Evolutionary conservation across 2,888 invertebrate genomes (phyloP), one percentile per base, ranked within the genome.

Genomic region (Coleophora flavipennella): DNA sequence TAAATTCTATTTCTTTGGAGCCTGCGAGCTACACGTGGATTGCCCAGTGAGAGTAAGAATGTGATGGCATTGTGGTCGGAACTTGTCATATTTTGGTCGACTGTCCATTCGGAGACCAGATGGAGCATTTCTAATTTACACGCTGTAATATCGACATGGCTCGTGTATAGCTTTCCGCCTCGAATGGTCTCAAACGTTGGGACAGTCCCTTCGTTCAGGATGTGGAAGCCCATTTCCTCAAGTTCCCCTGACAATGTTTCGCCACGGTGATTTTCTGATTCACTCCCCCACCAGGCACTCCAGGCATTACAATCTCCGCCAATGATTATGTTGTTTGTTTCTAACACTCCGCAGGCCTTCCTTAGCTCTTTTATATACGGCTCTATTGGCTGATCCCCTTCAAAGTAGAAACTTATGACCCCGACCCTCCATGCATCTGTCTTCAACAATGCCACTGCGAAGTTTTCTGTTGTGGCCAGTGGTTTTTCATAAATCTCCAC

Each of bases 181-280:
- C 55, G 42, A 1, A 50, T 14, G 0, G 52, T 53, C 14, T 52
- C 43, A 35, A 55, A 59, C 0, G 57, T 57, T 1, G 59, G 57
- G 0, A 31, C 46, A 1, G 42, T 26, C 1, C 56, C 55, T 0
- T 10, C 32, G 39, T 61, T 59, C 0, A 58, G 42, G 6, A 55
- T 36, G 14, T 57, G 44, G 11, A 54, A 11, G 12, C 31, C 33
- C 13, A 43, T 20, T 3, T 55, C 48, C 0, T 46, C 36, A 0
- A 55, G 25, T 2, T 39, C 8, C 0, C 40, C 41, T 2, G 13
- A 1, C 20, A 49, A 9, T 0, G 41, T 41, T 25, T 45, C 42
- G 3, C 55, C 52, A 9, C 51, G 41, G 10, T 27, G 3, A 38
- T 57, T 47, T 0, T 10, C 28, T 0, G 0, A 35, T 0, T 0